Percentiles rank a stretch among this genome's conserved stretches.
phyloP scores from a whole-genome alignment of 2,113 vertebrate species.

The Prinia subflava region DNA sequence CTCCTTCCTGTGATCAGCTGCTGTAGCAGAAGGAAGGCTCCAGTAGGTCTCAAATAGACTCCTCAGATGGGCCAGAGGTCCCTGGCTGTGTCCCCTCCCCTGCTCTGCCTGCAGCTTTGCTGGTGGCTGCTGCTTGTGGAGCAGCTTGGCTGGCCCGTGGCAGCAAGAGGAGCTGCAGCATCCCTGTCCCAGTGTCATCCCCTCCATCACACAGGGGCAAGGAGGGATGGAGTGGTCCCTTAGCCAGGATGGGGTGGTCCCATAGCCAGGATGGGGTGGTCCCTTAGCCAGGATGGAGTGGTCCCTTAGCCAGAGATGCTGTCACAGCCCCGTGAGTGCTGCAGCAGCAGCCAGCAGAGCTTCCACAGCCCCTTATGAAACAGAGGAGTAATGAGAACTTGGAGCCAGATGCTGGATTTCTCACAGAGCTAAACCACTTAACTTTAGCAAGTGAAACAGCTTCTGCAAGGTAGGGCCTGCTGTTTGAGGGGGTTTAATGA shows the following conservation, averaged over 20 bases:
- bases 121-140: not conserved
- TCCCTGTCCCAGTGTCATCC: not conserved
- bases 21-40: not conserved
- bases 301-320: not conserved
- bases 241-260: not conserved
- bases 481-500: not conserved
- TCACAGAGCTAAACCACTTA: not conserved
- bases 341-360: not conserved
- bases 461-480: not conserved
- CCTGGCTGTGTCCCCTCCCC: not conserved
- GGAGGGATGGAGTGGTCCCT: fast-evolving
- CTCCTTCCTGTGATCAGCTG: not conserved
- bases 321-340: not conserved
- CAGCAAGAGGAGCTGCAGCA: not conserved
- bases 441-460: not conserved
- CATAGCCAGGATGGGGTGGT: fast-evolving
- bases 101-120: not conserved
- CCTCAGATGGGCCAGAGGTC: not conserved
- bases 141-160: not conserved
- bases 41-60: not conserved
- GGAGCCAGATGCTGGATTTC: not conserved
- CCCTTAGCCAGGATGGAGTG: not conserved
- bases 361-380: not conserved
- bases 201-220: fast-evolving
- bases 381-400: not conserved